Evolutionary conservation across 2,888 invertebrate genomes (phyloP).

Genomic region (Cotesia congregata): DNA sequence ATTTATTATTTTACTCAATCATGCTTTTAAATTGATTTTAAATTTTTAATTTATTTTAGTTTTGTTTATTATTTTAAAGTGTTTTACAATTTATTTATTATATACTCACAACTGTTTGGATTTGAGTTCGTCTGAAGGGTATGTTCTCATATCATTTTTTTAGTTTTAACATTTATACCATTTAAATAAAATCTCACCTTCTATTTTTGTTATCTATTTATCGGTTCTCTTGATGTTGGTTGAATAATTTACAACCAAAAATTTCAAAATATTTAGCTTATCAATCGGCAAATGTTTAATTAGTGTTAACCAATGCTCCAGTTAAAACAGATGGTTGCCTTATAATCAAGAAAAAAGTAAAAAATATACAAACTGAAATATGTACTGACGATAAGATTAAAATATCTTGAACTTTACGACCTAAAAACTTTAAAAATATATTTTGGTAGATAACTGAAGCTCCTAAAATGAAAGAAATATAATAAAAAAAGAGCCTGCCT

Average conservation of each 20-base stretch:
- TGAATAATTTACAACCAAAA: not conserved
- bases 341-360: not conserved
- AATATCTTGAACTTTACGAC: not conserved
- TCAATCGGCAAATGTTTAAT: not conserved
- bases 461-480: not conserved
- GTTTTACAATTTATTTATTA: not conserved
- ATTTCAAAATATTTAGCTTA: not conserved
- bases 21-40: not conserved
- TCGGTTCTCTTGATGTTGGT: too few relatives aligned
- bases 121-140: not conserved
- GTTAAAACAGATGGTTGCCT: not conserved
- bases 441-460: not conserved
- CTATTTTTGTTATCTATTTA: too few relatives aligned
- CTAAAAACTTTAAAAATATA: not conserved
- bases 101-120: too few relatives aligned
- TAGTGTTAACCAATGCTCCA: not conserved
- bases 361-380: not conserved
- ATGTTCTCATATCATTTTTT: not conserved
- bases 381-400: not conserved
- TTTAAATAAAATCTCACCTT: too few relatives aligned
- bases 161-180: too few relatives aligned
- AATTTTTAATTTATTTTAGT: not conserved
- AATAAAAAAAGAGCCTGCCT: not conserved
- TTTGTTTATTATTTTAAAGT: not conserved
- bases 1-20: not conserved